Conservation (phyloP, 2,888 invertebrate genomes). For the Conops quadrifasciatus region DNA sequence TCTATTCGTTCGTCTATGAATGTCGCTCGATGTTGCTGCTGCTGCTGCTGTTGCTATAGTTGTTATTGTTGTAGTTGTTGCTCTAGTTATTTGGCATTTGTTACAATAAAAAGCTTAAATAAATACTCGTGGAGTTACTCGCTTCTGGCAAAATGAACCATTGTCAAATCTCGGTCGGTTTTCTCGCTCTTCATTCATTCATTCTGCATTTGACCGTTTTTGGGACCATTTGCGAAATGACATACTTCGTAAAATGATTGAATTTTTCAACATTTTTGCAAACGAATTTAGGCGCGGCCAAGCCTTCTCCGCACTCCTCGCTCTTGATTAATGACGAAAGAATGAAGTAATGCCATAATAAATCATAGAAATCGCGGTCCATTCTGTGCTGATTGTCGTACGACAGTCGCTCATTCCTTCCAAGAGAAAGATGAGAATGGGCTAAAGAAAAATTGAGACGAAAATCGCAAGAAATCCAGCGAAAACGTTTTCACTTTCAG, state of each 20-base stretch:
- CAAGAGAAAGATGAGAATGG: no score
- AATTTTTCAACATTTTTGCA: constrained; percentile 39
- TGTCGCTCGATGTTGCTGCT: not conserved
- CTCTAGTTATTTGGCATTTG: not conserved
- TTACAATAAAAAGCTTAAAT: constrained; percentile 6
- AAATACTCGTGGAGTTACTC: constrained; percentile 11
- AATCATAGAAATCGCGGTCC: no score
- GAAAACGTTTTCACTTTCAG: no score
- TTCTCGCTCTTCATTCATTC: not conserved
- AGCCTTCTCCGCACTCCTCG: no score
- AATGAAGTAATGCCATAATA: not conserved
- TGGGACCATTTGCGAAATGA: not conserved
- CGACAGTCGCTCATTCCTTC: no score
- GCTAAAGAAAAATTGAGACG: no score
- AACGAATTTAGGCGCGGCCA: no score
- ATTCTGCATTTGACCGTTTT: not conserved
- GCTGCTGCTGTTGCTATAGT: constrained; percentile 2
- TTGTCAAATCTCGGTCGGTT: not conserved
- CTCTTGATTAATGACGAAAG: not conserved
- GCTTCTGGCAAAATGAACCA: not conserved
- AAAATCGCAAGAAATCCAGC: not conserved
- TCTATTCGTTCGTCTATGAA: not conserved
- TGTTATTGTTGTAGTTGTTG: not conserved
- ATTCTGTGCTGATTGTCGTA: no score
- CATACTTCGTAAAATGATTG: constrained; percentile 8